Conservation (phyloP, 2,113 vertebrate species). For the Mixornis gularis region DNA sequence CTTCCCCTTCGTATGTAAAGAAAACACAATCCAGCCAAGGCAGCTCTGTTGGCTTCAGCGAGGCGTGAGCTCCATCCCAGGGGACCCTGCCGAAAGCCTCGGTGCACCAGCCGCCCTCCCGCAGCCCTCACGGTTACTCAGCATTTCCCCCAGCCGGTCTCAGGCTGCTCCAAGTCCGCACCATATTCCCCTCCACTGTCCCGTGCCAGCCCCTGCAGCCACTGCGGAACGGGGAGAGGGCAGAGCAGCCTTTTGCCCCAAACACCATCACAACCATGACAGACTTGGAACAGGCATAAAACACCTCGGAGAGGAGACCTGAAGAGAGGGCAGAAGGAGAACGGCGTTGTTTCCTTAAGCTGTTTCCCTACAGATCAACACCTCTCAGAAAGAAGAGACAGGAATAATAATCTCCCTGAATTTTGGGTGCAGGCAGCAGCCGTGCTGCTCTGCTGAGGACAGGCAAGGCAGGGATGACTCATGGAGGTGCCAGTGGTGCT, state of each 20-base stretch:
- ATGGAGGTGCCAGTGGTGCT: accelerated
- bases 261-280: accelerated
- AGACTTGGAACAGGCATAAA: background rate
- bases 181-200: background rate
- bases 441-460: accelerated
- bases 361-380: background rate
- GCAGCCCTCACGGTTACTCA: background rate
- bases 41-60: background rate
- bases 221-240: accelerated
- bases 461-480: accelerated
- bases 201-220: background rate
- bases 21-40: background rate
- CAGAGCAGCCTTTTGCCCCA: background rate
- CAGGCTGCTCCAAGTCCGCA: background rate
- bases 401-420: accelerated
- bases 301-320: too few relatives aligned
- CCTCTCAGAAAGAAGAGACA: background rate
- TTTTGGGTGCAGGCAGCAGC: background rate
- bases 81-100: background rate
- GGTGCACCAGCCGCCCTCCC: accelerated
- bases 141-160: background rate
- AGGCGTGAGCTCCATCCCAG: background rate
- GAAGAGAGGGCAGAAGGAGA: background rate
- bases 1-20: background rate
- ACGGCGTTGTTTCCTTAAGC: accelerated